Evolutionary conservation across 1,140 invertebrate genomes (phyloP).

Genomic region (Rhagoletis pomonella): DNA sequence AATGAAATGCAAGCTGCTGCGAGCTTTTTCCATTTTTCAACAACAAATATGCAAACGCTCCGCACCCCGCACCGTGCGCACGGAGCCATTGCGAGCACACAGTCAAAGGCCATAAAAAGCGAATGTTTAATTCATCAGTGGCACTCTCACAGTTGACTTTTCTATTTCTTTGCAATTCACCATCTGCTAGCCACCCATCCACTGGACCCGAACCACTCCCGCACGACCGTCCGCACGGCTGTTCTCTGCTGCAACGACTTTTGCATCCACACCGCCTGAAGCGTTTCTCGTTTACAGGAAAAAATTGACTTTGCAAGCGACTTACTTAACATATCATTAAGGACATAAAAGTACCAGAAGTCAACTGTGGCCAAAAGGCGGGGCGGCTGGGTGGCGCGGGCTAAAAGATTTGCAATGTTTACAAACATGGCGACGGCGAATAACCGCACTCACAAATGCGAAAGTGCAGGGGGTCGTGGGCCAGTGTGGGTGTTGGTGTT

Average conservation of each 20-base stretch:
- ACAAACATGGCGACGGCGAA: slow-evolving; percentile 20
- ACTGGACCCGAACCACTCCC: background rate
- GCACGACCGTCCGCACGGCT: background rate
- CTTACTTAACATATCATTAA: slow-evolving; percentile 60
- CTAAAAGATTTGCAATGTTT: slow-evolving; percentile 45
- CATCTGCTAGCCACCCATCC: background rate
- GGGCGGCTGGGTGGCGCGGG: background rate
- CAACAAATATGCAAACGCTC: background rate
- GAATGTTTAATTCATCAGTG: slow-evolving; percentile 53
- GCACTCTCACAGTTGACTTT: slow-evolving; percentile 22
- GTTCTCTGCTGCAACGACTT: background rate
- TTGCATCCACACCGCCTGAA: slow-evolving; percentile 1
- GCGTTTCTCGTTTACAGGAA: slow-evolving; percentile 45
- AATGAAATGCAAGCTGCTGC: slow-evolving; percentile 23
- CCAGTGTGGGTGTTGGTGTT: slow-evolving; percentile 25
- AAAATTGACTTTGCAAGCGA: slow-evolving; percentile 57
- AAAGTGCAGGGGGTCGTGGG: background rate
- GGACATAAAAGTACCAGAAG: slow-evolving; percentile 25
- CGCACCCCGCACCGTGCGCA: background rate
- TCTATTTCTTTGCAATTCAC: slow-evolving; percentile 17
- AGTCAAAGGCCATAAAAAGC: slow-evolving; percentile 44
- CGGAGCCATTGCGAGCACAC: slow-evolving; percentile 5
- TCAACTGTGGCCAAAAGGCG: background rate
- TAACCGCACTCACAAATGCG: slow-evolving; percentile 1
- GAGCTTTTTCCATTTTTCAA: background rate